Conservation (phyloP, 1,140 invertebrate species). For the Phymastichus coffea region DNA sequence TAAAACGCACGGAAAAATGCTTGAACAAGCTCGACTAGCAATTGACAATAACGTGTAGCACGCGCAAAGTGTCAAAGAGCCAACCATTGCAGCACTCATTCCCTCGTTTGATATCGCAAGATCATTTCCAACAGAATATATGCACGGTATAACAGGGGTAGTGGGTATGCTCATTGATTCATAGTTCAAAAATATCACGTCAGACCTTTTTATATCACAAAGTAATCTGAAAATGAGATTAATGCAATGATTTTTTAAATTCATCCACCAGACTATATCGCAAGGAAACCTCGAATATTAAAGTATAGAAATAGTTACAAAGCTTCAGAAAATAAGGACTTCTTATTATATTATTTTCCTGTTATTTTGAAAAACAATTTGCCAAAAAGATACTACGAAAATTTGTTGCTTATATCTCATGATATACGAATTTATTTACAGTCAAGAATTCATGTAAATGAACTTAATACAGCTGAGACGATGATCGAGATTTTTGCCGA, state of each 20-base stretch:
- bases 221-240: background rate
- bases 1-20: background rate
- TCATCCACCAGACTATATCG: too few species aligned
- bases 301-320: slow-evolving; percentile 11
- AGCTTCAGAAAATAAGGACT: too few species aligned
- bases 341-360: slow-evolving; percentile 17
- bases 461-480: too few species aligned
- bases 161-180: too few species aligned
- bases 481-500: too few species aligned
- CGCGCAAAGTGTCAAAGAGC: slow-evolving; percentile 7
- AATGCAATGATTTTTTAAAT: background rate
- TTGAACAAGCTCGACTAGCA: background rate
- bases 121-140: slow-evolving; percentile 19
- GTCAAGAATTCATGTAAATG: slow-evolving; percentile 13
- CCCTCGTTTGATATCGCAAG: too few species aligned
- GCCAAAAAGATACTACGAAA: too few species aligned
- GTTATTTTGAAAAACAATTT: slow-evolving; percentile 16
- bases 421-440: slow-evolving; percentile 17
- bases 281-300: slow-evolving; percentile 8
- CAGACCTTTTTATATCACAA: slow-evolving; percentile 20
- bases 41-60: slow-evolving; percentile 2
- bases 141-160: too few species aligned
- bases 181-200: slow-evolving; percentile 9
- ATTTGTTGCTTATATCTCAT: slow-evolving; percentile 16
- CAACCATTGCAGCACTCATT: background rate